These are phyloP conservation scores for Hydroisotoma schaefferi DNA, from an alignment of 2,888 invertebrate species.

Conservation along the genomic window DNA sequence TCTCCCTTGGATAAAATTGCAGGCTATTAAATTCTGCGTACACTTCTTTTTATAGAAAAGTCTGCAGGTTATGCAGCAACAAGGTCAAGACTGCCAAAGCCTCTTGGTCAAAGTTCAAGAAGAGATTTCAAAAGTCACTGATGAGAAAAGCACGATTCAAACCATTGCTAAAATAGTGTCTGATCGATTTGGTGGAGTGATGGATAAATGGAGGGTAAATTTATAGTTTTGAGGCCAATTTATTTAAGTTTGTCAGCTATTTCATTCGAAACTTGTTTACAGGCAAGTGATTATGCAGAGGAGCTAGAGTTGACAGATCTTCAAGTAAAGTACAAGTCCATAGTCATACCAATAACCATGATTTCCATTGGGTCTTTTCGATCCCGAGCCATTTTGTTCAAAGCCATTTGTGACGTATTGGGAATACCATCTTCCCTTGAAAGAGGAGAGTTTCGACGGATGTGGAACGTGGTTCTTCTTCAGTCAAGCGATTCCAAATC, in stretches of 20 bases:
- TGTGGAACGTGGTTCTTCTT: constrained; percentile 65
- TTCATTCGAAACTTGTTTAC: neutral
- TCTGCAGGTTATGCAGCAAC: constrained; percentile 14
- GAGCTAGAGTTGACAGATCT: constrained; percentile 41
- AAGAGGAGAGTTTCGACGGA: constrained; percentile 58
- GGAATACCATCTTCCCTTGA: constrained; percentile 62
- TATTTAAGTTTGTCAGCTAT: neutral
- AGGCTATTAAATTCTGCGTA: too few relatives aligned
- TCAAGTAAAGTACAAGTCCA: constrained; percentile 35
- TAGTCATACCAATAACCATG: constrained; percentile 40
- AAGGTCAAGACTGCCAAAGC: constrained; percentile 15
- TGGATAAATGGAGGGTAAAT: constrained; percentile 42
- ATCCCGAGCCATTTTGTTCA: constrained; percentile 62
- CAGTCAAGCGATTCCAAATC: constrained; percentile 22
- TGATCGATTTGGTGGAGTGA: constrained; percentile 35
- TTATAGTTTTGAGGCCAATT: neutral
- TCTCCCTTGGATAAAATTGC: neutral
- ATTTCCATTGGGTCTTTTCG: constrained; percentile 38
- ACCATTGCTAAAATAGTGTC: constrained; percentile 35
- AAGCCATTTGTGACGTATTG: constrained; percentile 62
- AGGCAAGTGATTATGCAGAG: constrained; percentile 32
- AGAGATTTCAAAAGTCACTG: constrained; percentile 7
- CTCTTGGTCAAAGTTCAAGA: constrained; percentile 10
- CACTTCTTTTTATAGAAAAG: constrained; percentile 15
- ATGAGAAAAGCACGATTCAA: constrained; percentile 33